phyloP scores from a whole-genome alignment of 2,888 invertebrate genomes.

The Dynastes tityus region DNA sequence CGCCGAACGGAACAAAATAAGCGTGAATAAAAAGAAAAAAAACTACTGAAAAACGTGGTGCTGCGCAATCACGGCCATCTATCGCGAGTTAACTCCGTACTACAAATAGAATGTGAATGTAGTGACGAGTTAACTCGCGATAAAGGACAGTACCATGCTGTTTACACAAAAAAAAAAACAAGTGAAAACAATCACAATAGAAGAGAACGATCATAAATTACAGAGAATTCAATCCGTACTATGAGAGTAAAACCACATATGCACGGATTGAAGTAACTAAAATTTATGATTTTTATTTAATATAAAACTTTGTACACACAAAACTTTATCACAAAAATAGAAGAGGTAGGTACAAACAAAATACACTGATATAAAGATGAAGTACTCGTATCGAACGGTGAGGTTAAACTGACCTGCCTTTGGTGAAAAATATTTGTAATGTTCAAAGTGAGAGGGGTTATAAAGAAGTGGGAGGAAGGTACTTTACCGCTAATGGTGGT shows the following conservation, averaged over 20 bases:
- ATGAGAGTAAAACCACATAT: constrained; percentile 57
- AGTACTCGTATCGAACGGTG: neutral
- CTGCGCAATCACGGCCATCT: constrained; percentile 50
- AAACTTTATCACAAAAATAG: constrained; percentile 20
- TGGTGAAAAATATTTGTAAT: constrained; percentile 15
- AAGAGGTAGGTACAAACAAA: constrained; percentile 22
- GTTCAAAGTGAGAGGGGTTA: constrained; percentile 8
- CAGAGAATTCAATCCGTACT: constrained; percentile 62
- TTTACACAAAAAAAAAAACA: constrained; percentile 5
- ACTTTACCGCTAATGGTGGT: constrained; percentile 19
- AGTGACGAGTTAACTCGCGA: constrained; percentile 40
- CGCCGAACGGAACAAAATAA: constrained; percentile 54
- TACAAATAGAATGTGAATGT: constrained; percentile 56
- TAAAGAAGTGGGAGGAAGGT: constrained; percentile 30
- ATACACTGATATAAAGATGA: constrained; percentile 4
- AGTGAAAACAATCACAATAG: neutral
- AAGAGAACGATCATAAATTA: constrained; percentile 55
- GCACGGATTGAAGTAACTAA: constrained; percentile 57
- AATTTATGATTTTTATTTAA: constrained; percentile 55
- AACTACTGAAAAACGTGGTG: constrained; percentile 30
- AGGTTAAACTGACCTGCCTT: constrained; percentile 30
- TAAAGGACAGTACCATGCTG: constrained; percentile 26
- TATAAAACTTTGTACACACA: constrained; percentile 43
- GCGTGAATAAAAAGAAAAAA: constrained; percentile 49
- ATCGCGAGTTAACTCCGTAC: constrained; percentile 67